Evolutionary conservation across 23 tunicate species (phyloP), one percentile per base, ranked within the genome.

Genomic region (Oikopleura vanhoeffeni): DNA sequence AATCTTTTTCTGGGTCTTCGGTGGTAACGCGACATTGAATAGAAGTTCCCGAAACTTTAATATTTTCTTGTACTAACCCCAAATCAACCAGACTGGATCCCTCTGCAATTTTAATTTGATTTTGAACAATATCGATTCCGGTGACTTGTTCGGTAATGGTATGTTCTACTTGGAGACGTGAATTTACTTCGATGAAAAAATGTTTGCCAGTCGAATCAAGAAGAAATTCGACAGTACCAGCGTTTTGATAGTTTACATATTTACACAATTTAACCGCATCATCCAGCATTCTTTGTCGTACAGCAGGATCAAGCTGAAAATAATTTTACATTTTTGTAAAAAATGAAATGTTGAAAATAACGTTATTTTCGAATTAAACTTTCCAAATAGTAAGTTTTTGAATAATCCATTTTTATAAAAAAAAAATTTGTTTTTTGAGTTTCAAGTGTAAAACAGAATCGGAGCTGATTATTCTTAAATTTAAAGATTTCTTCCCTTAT

Each of bases 191-290:
- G 41, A 95, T 95, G 83, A 95, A 95, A 58, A 88, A 95, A 87
- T 95, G 99, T 0, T 90, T 87, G 24, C 99, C 99, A 90, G 88
- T 84, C 0, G 86, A 86, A 57, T 95, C 99, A 0, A 95, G 86
- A 67, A 95, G 76, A 84, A 95, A 95, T 76, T 95, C 99, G 34
- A 95, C 99, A 0, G 99, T 95, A 39, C 99, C 99, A 41, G 99
- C 99, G 67, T 95, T 95, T 41, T 95, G 88, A 41, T 95, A 95
- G 13, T 91, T 91, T 1, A 95, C 99, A 84, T 95, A 89, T 40
- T 87, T 83, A 0, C 90, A 94, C 13, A 95, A 88, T 79, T 87
- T 91, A 41, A 95, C 84, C 1, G 99, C 99, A 67, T 95, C 99
- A 36, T 84, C 85, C 40, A 57, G 39, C 79, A 84, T 41, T 3